These are phyloP conservation scores for Macrotus californicus DNA, from an alignment of 2,113 vertebrate species.

Conservation along the genomic window DNA sequence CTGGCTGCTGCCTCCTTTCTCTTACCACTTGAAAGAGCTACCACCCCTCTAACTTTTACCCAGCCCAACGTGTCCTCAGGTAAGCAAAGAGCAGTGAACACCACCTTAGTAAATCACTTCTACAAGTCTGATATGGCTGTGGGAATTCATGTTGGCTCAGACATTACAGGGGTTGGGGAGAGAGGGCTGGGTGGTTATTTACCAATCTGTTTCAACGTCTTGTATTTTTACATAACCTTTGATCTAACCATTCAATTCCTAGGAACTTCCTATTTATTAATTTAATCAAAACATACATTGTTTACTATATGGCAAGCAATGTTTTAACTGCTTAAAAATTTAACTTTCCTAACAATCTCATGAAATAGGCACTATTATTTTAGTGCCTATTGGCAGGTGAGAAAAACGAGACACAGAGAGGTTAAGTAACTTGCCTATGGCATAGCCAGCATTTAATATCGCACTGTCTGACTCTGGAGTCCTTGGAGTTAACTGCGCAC, in stretches of 20 bases:
- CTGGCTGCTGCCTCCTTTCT: not conserved
- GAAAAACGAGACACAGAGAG: not conserved
- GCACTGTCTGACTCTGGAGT: not conserved
- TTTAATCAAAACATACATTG: not conserved
- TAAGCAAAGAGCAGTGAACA: not conserved
- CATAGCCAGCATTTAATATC: not conserved
- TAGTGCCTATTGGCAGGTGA: too few species aligned
- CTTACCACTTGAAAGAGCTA: not conserved
- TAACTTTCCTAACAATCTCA: not conserved
- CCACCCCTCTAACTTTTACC: not conserved
- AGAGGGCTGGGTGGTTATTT: not conserved
- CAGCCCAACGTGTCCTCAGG: not conserved
- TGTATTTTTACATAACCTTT: not conserved
- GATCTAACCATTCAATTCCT: not conserved
- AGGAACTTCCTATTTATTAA: not conserved
- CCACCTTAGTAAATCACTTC: not conserved
- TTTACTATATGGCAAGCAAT: not conserved
- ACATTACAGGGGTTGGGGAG: not conserved
- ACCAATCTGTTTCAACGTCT: not conserved
- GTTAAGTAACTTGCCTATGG: not conserved
- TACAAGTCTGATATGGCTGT: not conserved
- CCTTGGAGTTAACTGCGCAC: not conserved
- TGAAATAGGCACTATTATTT: not conserved
- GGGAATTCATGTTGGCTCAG: not conserved
- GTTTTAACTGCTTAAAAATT: not conserved